A percentile compares a stretch with the other conserved stretches of the same genome.
Evolutionary conservation across 2,797 vertebrate genomes (phyloP).

Genomic region (Mus minutoides): DNA sequence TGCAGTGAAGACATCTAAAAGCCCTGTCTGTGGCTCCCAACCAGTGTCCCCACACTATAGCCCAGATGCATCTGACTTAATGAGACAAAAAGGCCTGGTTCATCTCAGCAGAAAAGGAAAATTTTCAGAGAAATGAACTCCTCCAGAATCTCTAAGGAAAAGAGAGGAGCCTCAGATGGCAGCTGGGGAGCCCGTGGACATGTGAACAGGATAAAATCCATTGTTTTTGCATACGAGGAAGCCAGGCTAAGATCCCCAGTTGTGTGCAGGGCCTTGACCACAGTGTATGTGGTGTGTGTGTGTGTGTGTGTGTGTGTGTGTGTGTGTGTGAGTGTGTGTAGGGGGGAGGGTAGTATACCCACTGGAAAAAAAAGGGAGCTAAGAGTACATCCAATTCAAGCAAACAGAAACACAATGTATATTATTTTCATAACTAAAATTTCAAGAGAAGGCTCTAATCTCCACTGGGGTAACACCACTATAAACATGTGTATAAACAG

Average conservation of each 20-base stretch:
- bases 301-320: too few species aligned
- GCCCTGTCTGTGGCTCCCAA: not conserved
- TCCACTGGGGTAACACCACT: constrained; percentile 15
- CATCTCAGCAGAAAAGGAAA: constrained; percentile 28
- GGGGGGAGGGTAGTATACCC: not conserved
- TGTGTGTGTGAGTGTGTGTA: not conserved
- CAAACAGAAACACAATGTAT: not conserved
- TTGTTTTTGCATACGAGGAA: not conserved
- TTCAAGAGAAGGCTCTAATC: not conserved
- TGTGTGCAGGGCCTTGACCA: not conserved
- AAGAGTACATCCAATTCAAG: not conserved
- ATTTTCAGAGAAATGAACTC: constrained; percentile 40
- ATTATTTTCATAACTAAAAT: constrained; percentile 46
- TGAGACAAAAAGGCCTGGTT: not conserved
- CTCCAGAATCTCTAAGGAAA: not conserved
- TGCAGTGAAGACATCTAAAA: not conserved
- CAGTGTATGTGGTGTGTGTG: too few species aligned
- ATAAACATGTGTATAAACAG: constrained; percentile 52
- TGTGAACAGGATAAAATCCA: not conserved
- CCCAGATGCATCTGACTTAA: not conserved
- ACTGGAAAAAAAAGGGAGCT: not conserved
- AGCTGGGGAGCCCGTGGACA: not conserved
- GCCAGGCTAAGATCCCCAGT: not conserved
- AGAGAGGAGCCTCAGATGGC: not conserved
- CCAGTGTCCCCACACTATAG: not conserved